These are phyloP conservation scores for Mystacornis crossleyi DNA, from an alignment of 2,113 vertebrate species.

Conservation along the genomic window DNA sequence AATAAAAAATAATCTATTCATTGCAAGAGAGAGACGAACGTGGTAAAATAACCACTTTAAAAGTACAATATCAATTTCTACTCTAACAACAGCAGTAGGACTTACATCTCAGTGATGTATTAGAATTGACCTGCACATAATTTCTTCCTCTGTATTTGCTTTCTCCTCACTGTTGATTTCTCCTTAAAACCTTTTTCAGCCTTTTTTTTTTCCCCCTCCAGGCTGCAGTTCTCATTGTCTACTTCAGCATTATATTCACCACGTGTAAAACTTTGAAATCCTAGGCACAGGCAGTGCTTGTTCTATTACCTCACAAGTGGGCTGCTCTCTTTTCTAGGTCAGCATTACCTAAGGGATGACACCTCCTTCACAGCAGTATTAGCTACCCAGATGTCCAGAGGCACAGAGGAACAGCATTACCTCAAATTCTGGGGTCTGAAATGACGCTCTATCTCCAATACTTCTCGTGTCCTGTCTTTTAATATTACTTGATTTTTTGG, in stretches of 20 bases:
- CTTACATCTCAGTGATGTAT: neutral
- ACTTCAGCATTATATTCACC: neutral
- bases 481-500: neutral
- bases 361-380: neutral
- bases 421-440: neutral
- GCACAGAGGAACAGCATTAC: neutral
- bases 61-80: neutral
- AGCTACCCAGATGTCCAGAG: neutral
- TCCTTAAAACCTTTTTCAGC: neutral
- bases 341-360: neutral
- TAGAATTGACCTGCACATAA: neutral
- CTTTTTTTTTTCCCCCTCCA: neutral
- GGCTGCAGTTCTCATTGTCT: neutral
- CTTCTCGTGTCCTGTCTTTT: neutral
- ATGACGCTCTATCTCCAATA: neutral
- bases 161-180: neutral
- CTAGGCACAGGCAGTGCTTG: accelerated
- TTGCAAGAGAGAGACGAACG: neutral
- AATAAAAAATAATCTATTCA: neutral
- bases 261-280: neutral
- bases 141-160: neutral
- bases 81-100: neutral
- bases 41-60: neutral
- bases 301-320: neutral
- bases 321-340: neutral